Base-by-base conservation (phyloP, 2,888 invertebrate species). In the Melipona beecheii region DNA sequence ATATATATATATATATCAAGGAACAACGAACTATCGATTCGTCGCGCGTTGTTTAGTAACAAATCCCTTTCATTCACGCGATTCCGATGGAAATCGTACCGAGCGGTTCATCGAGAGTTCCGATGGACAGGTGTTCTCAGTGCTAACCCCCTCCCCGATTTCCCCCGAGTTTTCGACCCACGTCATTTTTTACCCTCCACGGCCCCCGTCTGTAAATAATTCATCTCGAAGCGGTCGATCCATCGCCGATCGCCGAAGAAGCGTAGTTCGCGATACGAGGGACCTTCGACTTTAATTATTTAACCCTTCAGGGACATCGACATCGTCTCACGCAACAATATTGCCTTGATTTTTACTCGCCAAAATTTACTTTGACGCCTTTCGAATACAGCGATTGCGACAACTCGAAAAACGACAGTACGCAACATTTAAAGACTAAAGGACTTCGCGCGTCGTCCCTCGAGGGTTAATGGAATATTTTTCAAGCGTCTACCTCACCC, bases 161-260 rank as follows among this genome's bases (percentile, higher is more conserved):
- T 75, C 0, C 50, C 66, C 65, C 54, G 31, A 62, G 56, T 60
- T 78, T 70, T 77, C 60, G 36, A 71, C 60, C 75, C 36, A 69
- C n/a, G 58, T 49, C 50, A 50, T 56, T 54, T 43, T 21, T 68
- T 27, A 66, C n/a, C 27, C 27, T 52, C 17, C 17, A 17, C 49
- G 68, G 52, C 62, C 62, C 36, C 13, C 13, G 49, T 77, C 31
- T 81, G 77, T 75, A 81, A 66, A 81, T 84, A 78, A 71, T 76
- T 74, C 54, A 54, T 73, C 21, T 31, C n/a, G 5, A 52, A 21
- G 31, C 21, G 54, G 49, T 72, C 52, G 58, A 62, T 50, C 17
- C 15, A 21, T 62, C 64, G 74, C 75, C 58, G 71, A 79, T 71
- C 64, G 52, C 43, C n/a, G 31, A 36, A 64, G 64, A 58, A 54